Conservation (phyloP, 2,113 vertebrate species). For the Indicator maculatus region DNA sequence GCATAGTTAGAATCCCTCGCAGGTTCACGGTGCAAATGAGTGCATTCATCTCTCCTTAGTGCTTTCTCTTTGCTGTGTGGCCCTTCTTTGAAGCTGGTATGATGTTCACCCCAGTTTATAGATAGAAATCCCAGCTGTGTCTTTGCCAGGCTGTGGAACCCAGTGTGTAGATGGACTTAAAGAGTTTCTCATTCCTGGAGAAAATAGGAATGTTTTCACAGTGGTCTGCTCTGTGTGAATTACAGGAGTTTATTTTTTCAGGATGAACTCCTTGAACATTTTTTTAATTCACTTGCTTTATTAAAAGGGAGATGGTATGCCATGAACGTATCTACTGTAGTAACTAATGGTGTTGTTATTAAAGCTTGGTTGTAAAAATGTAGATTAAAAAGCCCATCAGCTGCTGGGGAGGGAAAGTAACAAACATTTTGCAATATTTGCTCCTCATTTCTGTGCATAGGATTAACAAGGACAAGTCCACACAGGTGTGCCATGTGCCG, state of each 20-base stretch:
- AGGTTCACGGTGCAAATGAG: neutral
- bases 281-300: slow-evolving; percentile 3
- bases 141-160: neutral
- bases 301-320: slow-evolving; percentile 39
- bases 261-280: neutral
- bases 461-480: neutral
- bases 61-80: neutral
- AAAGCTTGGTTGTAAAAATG: neutral
- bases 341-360: neutral
- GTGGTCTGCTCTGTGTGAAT: slow-evolving; percentile 47
- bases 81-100: neutral
- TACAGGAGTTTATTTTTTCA: slow-evolving; percentile 62
- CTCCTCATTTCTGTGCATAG: neutral
- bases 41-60: neutral
- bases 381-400: neutral
- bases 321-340: slow-evolving; percentile 15
- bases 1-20: neutral
- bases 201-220: slow-evolving; percentile 56
- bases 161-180: neutral
- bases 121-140: neutral
- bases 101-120: neutral
- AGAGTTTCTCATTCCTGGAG: slow-evolving; percentile 47
- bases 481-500: neutral
- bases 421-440: neutral
- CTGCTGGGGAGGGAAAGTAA: neutral